phyloP scores from a whole-genome alignment of 2,888 invertebrate species.

The Cosmia pyralina region DNA sequence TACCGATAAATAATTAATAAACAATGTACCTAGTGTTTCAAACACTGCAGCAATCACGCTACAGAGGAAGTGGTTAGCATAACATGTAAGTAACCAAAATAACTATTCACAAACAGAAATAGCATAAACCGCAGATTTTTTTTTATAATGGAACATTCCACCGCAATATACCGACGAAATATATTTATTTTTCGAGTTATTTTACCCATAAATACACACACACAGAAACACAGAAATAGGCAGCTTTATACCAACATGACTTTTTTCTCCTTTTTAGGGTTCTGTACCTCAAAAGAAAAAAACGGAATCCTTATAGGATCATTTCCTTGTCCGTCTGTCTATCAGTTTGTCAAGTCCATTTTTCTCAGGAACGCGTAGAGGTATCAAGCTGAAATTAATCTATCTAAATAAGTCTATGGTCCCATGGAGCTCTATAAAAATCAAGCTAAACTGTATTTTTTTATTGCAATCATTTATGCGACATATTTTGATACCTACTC shows the following conservation, averaged over 20 bases:
- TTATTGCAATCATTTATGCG: too few species aligned
- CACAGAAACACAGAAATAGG: neutral
- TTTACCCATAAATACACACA: neutral
- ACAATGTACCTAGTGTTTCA: constrained; percentile 11
- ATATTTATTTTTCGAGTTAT: neutral
- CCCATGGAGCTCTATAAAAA: too few species aligned
- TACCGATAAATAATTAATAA: constrained; percentile 1
- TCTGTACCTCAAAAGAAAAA: too few species aligned
- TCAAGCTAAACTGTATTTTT: too few species aligned
- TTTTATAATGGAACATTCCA: constrained; percentile 4
- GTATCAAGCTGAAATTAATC: too few species aligned
- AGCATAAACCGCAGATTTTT: constrained; percentile 26
- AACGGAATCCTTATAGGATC: too few species aligned
- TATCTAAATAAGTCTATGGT: too few species aligned
- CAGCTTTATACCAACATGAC: neutral
- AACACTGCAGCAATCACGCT: constrained; percentile 5
- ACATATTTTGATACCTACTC: too few species aligned
- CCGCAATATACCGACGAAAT: constrained; percentile 11
- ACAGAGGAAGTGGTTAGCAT: constrained; percentile 37
- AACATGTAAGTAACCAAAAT: constrained; percentile 2
- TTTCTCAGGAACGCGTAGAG: too few species aligned
- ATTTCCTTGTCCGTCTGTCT: too few species aligned
- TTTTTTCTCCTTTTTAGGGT: neutral
- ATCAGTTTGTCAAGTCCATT: too few species aligned
- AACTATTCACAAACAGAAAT: constrained; percentile 2